A percentile compares a stretch with the other conserved stretches of the same genome.
Conservation (phyloP, 2,113 vertebrate genomes). For the Tinamus guttatus region DNA sequence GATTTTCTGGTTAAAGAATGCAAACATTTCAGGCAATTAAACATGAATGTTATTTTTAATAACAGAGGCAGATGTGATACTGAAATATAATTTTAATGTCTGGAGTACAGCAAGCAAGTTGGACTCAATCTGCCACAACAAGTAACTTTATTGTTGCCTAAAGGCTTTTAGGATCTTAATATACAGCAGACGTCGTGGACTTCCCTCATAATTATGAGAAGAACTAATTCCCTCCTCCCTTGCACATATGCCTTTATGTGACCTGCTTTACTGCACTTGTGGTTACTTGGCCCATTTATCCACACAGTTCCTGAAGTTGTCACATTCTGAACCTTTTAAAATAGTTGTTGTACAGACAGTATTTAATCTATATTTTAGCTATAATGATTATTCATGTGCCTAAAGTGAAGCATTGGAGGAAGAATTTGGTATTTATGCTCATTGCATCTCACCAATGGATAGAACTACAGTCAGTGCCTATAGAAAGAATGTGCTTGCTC, state of each 20-base stretch:
- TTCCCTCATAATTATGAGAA: conserved; percentile 6
- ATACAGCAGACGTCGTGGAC: background rate
- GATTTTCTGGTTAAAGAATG: background rate
- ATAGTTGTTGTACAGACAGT: background rate
- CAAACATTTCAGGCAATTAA: background rate
- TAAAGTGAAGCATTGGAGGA: background rate
- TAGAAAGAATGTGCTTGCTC: rapidly evolving
- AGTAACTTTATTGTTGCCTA: conserved; percentile 8
- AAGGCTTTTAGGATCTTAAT: conserved; percentile 13
- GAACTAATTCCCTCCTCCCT: background rate
- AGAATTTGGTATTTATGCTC: background rate
- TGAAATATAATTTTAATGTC: background rate
- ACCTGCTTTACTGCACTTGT: background rate
- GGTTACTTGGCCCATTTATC: background rate
- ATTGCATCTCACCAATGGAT: background rate
- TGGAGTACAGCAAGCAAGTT: background rate
- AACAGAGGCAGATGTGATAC: background rate
- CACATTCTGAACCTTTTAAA: background rate
- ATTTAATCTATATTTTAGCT: background rate
- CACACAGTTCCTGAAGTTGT: background rate
- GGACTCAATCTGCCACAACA: background rate
- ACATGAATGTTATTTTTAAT: background rate
- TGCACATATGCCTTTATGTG: background rate
- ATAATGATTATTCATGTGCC: background rate
- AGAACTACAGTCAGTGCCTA: background rate